A percentile compares a stretch with the other conserved stretches of the same genome.
phyloP scores from a whole-genome alignment of 1,140 invertebrate species.

The Leptinotarsa texana region DNA sequence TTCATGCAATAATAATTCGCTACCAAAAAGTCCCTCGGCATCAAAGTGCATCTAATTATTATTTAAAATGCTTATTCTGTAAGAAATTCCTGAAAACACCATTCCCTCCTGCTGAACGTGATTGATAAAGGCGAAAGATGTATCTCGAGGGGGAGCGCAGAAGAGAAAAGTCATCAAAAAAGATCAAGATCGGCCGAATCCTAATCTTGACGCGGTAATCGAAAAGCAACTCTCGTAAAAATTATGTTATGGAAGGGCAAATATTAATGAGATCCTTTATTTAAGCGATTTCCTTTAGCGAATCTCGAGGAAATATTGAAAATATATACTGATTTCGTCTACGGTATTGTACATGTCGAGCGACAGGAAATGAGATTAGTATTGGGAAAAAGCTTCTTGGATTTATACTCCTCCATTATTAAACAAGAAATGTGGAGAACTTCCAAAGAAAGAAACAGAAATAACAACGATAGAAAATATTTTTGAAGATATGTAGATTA shows the following conservation, averaged over 20 bases:
- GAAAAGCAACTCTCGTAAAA: constrained; percentile 33
- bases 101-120: constrained; percentile 12
- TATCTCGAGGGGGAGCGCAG: neutral
- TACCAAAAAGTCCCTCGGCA: constrained; percentile 20
- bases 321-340: constrained; percentile 44
- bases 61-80: constrained; percentile 25
- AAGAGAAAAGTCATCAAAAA: constrained; percentile 31
- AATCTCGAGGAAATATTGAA: constrained; percentile 49
- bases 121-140: constrained; percentile 25
- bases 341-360: too few relatives aligned
- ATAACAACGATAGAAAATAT: too few relatives aligned
- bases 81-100: constrained; percentile 19
- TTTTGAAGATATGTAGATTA: too few relatives aligned
- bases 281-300: constrained; percentile 46
- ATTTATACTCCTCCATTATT: too few relatives aligned
- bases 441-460: too few relatives aligned
- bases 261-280: constrained; percentile 49
- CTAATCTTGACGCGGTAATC: constrained; percentile 37
- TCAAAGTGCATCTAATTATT: constrained; percentile 25
- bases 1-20: constrained; percentile 5
- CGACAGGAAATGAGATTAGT: too few relatives aligned
- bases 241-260: constrained; percentile 36
- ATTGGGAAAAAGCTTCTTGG: too few relatives aligned
- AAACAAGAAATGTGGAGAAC: too few relatives aligned
- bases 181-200: constrained; percentile 23